A percentile compares a stretch with the other conserved stretches of the same genome.
These are phyloP conservation scores for Ephestia elutella DNA, from an alignment of 1,140 invertebrate genomes.

Conservation along the genomic window DNA sequence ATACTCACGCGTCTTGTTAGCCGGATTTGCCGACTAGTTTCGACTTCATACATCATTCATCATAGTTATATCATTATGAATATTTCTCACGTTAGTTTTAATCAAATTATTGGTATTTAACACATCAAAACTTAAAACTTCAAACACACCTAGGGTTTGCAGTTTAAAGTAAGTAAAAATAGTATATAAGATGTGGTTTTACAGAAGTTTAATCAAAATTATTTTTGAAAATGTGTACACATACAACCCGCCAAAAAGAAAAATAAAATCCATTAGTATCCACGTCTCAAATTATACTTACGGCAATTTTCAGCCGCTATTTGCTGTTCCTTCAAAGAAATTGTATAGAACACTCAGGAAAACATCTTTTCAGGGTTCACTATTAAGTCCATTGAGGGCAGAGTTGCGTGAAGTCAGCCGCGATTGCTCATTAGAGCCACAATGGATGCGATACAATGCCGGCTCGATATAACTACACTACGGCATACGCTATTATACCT, in stretches of 20 bases:
- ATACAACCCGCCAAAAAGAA: no score
- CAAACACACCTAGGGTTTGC: no score
- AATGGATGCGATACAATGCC: conserved; percentile 47
- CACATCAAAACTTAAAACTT: no score
- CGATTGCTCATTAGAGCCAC: conserved; percentile 60
- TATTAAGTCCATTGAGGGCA: conserved; percentile 25
- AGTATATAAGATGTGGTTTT: no score
- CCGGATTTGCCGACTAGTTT: no score
- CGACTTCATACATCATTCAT: no score
- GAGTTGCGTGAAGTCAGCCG: conserved; percentile 42
- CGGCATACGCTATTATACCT: neutral
- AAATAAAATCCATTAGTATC: neutral
- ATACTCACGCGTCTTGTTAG: no score
- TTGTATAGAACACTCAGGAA: conserved; percentile 8
- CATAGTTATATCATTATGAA: no score
- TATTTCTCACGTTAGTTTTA: no score
- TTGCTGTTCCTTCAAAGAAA: neutral
- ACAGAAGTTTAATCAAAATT: neutral
- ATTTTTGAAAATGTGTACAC: no score
- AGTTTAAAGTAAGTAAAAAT: no score
- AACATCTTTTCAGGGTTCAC: conserved; percentile 30
- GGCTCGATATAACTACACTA: conserved; percentile 4
- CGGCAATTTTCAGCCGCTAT: neutral
- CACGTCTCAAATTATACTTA: neutral
- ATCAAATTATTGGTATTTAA: no score